Percentiles rank a stretch among this genome's conserved stretches.
These are phyloP conservation scores for Drosophila pseudoobscura DNA, from an alignment of 1,140 invertebrate species.

Conservation along the genomic window DNA sequence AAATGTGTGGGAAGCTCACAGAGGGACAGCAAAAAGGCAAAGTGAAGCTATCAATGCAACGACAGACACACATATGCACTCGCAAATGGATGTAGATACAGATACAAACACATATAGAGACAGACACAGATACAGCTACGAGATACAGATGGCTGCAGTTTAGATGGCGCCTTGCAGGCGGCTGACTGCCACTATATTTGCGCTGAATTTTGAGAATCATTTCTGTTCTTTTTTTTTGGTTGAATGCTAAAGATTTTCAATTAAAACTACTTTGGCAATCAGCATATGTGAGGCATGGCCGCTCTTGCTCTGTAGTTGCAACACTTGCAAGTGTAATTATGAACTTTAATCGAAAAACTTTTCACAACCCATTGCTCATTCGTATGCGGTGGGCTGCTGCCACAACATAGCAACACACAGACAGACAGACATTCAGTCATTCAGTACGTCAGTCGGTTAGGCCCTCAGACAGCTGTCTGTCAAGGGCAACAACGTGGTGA, in stretches of 20 bases:
- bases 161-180: constrained; percentile 53
- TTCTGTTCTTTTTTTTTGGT: background rate
- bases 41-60: constrained; percentile 43
- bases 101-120: constrained; percentile 11
- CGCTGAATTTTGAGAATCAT: constrained; percentile 43
- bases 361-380: constrained; percentile 74
- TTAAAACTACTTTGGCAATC: constrained; percentile 78
- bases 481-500: constrained; percentile 13
- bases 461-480: constrained; percentile 58
- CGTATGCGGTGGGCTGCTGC: constrained; percentile 16
- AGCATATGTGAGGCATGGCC: constrained; percentile 46
- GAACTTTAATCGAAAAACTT: constrained; percentile 80
- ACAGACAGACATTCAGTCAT: constrained; percentile 4
- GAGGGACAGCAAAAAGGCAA: constrained; percentile 28
- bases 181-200: constrained; percentile 38
- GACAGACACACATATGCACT: constrained; percentile 12
- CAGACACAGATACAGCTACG: background rate
- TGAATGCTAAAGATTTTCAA: constrained; percentile 73
- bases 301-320: constrained; percentile 15
- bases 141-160: constrained; percentile 16
- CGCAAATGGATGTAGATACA: constrained; percentile 3
- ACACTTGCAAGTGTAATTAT: constrained; percentile 77
- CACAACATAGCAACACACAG: constrained; percentile 10
- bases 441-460: no score
- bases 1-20: constrained; percentile 38